A percentile compares a stretch with the other conserved stretches of the same genome.
These are phyloP conservation scores for Brassicogethes aeneus DNA, from an alignment of 2,888 invertebrate genomes.

Conservation along the genomic window DNA sequence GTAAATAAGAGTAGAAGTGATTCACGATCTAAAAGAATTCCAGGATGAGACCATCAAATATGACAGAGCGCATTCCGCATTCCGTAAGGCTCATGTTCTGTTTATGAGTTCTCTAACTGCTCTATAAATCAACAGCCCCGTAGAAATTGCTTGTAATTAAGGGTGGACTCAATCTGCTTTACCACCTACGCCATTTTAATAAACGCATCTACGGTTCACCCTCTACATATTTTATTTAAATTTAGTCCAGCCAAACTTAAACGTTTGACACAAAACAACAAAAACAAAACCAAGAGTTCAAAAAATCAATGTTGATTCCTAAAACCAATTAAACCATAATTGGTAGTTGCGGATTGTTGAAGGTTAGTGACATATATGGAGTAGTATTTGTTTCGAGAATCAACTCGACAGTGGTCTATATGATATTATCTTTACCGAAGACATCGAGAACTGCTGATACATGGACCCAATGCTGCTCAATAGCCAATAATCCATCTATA, in stretches of 20 bases:
- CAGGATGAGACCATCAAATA: constrained; percentile 39
- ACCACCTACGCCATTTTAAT: no score
- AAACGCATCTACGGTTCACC: no score
- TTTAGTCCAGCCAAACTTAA: no score
- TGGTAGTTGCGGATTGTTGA: constrained; percentile 40
- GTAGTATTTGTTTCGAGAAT: constrained; percentile 42
- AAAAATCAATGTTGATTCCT: constrained; percentile 42
- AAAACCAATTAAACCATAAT: constrained; percentile 44
- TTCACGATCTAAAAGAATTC: constrained; percentile 34
- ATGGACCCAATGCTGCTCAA: not conserved
- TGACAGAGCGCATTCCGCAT: constrained; percentile 41
- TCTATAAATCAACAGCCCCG: constrained; percentile 46
- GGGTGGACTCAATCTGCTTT: constrained; percentile 27
- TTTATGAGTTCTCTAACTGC: constrained; percentile 47
- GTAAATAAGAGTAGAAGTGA: constrained; percentile 33
- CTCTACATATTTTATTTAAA: no score
- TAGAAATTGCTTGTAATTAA: constrained; percentile 40
- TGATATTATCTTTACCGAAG: constrained; percentile 29
- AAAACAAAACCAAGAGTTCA: constrained; percentile 24
- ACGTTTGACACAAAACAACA: no score
- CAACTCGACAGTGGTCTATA: constrained; percentile 37
- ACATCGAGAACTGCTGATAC: no score
- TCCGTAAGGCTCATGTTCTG: constrained; percentile 42
- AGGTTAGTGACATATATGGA: constrained; percentile 41
- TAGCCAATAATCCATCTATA: no score